Evolutionary conservation across 2,888 invertebrate species (phyloP).

Genomic region (Odontothrips loti): DNA sequence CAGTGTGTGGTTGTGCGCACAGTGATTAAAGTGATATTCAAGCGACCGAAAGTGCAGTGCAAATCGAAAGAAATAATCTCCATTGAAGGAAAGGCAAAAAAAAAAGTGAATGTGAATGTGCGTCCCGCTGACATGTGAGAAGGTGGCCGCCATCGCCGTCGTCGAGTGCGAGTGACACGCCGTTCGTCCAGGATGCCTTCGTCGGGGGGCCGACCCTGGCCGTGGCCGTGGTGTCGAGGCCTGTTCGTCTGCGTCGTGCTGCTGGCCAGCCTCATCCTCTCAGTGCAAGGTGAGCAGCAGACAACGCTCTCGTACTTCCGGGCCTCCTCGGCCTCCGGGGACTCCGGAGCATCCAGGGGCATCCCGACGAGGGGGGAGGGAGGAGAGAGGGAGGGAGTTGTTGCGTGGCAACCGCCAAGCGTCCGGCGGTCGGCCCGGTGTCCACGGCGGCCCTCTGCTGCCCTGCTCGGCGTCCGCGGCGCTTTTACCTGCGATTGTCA

Average conservation of each 20-base stretch:
- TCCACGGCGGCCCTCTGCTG: background rate
- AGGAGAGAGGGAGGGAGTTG: no score
- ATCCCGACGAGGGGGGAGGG: background rate
- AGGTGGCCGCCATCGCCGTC: background rate
- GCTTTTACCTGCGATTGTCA: background rate
- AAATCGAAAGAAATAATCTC: background rate
- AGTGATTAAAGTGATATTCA: no score
- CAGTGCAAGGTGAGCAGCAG: background rate
- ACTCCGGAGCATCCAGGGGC: no score
- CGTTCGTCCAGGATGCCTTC: background rate
- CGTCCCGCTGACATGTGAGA: constrained; percentile 2
- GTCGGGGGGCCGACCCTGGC: background rate
- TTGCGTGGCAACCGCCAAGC: no score
- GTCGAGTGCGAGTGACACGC: background rate
- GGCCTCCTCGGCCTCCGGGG: background rate
- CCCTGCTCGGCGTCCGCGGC: background rate
- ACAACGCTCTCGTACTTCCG: background rate
- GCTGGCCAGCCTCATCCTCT: background rate
- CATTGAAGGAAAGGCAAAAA: background rate
- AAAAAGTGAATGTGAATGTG: background rate
- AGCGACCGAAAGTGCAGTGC: background rate
- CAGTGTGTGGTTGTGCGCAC: background rate
- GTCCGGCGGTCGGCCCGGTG: no score
- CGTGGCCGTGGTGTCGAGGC: background rate
- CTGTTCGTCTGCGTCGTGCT: background rate